Conservation (phyloP, 2,113 vertebrate genomes). For the Micronycteris hirsuta region DNA sequence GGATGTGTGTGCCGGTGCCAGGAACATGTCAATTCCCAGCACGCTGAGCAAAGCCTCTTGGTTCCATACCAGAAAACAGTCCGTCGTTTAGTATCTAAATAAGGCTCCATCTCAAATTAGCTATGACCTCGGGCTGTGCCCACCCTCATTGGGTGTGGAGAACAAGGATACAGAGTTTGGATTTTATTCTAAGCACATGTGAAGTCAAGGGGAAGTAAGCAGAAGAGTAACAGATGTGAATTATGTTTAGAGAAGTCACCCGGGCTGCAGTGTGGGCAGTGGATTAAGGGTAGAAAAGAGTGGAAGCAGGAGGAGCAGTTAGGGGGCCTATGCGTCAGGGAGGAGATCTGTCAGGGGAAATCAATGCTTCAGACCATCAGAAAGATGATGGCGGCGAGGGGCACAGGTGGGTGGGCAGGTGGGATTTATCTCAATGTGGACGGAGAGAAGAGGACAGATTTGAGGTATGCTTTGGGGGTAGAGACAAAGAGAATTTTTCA, state of each 20-base stretch:
- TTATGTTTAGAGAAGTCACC: neutral
- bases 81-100: neutral
- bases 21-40: neutral
- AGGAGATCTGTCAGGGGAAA: neutral
- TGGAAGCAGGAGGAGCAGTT: neutral
- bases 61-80: neutral
- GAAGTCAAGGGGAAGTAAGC: neutral
- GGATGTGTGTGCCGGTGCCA: neutral
- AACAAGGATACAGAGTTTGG: neutral
- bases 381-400: neutral
- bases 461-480: neutral
- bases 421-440: too few relatives aligned
- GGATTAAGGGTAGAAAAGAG: neutral
- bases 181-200: neutral
- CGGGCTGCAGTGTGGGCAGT: neutral
- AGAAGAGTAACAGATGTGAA: neutral
- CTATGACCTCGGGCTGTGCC: neutral
- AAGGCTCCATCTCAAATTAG: neutral
- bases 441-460: neutral
- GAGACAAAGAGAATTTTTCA: neutral
- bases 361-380: neutral
- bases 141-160: neutral
- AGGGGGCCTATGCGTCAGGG: neutral
- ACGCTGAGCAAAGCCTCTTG: neutral
- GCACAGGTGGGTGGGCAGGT: neutral